These are phyloP conservation scores for Drosophila subsilvestris DNA, from an alignment of 2,888 invertebrate genomes.

Conservation along the genomic window DNA sequence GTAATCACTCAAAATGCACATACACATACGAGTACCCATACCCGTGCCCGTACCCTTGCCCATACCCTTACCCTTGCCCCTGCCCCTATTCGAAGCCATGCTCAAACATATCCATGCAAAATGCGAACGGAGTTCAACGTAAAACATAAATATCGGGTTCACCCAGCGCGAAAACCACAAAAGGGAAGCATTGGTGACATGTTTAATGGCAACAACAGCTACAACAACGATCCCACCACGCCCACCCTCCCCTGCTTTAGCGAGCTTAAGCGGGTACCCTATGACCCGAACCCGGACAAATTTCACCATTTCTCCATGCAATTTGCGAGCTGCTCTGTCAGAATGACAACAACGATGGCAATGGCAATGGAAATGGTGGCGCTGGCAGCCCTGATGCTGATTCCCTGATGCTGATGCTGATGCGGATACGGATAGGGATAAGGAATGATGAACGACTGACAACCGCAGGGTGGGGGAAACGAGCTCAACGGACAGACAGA, in stretches of 20 bases:
- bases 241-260: neutral
- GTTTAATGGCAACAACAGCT: constrained; percentile 70
- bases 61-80: neutral
- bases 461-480: constrained; percentile 42
- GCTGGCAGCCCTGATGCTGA: constrained; percentile 18
- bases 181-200: constrained; percentile 67
- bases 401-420: constrained; percentile 18
- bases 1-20: constrained; percentile 75
- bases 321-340: constrained; percentile 67
- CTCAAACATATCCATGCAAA: constrained; percentile 27
- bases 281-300: constrained; percentile 64
- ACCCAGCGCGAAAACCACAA: constrained; percentile 51
- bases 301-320: constrained; percentile 64
- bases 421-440: constrained; percentile 38
- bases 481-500: constrained; percentile 29
- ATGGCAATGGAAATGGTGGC: too few relatives aligned
- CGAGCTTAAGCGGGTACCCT: constrained; percentile 59
- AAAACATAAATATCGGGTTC: constrained; percentile 58
- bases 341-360: constrained; percentile 42
- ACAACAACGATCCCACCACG: constrained; percentile 16
- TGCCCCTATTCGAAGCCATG: constrained; percentile 4
- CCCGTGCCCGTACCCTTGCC: too few relatives aligned
- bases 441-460: constrained; percentile 74
- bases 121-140: constrained; percentile 47
- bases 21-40: constrained; percentile 11